Evolutionary conservation across 2,888 invertebrate species (phyloP), one percentile per base, ranked within the genome.

Genomic region (Callyntrura guangdongensis): DNA sequence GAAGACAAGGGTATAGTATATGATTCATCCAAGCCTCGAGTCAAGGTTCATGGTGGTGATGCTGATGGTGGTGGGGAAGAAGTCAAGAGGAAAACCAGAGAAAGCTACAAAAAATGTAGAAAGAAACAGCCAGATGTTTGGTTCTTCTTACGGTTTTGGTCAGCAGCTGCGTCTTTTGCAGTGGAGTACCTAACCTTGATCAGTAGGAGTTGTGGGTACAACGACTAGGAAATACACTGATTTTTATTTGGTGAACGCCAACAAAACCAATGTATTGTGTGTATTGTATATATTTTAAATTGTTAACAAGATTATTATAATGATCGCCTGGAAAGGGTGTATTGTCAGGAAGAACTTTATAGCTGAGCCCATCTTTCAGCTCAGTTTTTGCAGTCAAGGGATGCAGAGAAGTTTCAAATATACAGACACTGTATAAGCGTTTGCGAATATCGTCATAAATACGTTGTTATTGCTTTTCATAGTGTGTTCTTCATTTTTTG

Each of bases 21-120:
- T 47, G 74, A 74, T 74, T 74, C 74, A 74, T 74, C 1, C 49
- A 49, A 14, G 49, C 74, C 47, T 79, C 20, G 11, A 74, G 74
- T 74, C 49, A 56, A 53, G 81, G 56, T 81, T 81, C 59, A 9
- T 61, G 56, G 56, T 79, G 56, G 14, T 53, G 36, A 3, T n/a
- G 53, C 22, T 17, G 69, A 45, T 14, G 12, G 20, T 59, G 59
- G 17, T 61, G 14, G 27, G 27, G 14, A 17, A 49, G 14, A 53
- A 53, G 53, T 53, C 49, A 25, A 56, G 53, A 45, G 17, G 45
- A 69, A 36, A 12, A 53, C 9, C 47, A 59, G 25, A 11, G 72
- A 47, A 72, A 72, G 22, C n/a, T 17, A 25, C 27, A 36, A 11
- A 47, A 74, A 79, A 79, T 36, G 25, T 17, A 67, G 8, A 49